phyloP scores from a whole-genome alignment of 2,113 vertebrate genomes.

The Oreochromis niloticus region DNA sequence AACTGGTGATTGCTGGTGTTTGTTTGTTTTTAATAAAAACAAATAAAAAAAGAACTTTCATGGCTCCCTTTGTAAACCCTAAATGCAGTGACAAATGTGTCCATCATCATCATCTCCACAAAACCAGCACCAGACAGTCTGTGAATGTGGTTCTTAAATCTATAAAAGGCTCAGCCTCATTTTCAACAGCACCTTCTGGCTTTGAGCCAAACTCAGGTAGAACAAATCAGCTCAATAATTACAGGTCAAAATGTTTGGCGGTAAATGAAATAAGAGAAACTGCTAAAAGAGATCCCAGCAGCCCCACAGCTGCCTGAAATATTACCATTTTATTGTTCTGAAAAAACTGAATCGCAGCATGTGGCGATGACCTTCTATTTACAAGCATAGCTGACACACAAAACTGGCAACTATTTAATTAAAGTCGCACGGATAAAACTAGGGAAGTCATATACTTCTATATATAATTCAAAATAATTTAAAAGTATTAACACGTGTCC shows the following conservation, averaged over 20 bases:
- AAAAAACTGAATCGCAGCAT: not conserved
- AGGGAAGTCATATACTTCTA: not conserved
- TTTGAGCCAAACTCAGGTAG: not conserved
- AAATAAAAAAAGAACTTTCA: not conserved
- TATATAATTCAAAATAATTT: not conserved
- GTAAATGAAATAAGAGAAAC: not conserved
- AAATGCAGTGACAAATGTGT: not conserved
- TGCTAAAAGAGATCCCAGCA: not conserved
- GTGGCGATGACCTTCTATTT: not conserved
- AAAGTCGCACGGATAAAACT: not conserved
- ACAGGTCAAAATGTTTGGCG: not conserved
- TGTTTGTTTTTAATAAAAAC: not conserved
- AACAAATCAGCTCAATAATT: not conserved
- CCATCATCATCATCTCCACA: not conserved
- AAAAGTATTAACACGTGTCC: not conserved
- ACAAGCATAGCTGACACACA: not conserved
- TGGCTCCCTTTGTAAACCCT: not conserved
- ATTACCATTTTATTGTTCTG: not conserved
- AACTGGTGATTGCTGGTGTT: not conserved
- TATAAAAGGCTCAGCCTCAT: not conserved
- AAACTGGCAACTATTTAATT: not conserved
- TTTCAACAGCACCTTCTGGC: not conserved
- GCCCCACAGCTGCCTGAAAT: not conserved
- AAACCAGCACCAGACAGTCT: not conserved
- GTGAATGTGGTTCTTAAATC: not conserved